phyloP scores from a whole-genome alignment of 2,113 vertebrate species.

The Sterna hirundo region DNA sequence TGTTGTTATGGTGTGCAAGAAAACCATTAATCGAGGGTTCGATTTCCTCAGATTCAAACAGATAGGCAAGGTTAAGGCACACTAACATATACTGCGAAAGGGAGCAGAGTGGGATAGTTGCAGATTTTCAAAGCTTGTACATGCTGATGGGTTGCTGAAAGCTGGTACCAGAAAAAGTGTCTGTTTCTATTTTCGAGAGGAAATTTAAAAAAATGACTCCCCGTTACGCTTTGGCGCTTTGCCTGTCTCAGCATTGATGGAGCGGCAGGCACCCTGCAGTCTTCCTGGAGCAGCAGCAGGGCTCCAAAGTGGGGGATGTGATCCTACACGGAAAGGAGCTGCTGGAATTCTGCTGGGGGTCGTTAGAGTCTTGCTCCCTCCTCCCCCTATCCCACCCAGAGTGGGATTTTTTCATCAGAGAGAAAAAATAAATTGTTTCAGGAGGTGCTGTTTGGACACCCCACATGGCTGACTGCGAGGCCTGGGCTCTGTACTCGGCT shows the following conservation, averaged over 20 bases:
- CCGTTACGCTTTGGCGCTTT: not conserved
- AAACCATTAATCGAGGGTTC: not conserved
- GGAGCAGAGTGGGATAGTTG: not conserved
- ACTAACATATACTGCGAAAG: not conserved
- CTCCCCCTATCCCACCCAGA: not conserved
- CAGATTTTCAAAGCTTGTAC: not conserved
- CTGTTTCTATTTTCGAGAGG: slow-evolving; percentile 37
- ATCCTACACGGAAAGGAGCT: not conserved
- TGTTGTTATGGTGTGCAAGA: not conserved
- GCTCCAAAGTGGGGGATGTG: not conserved
- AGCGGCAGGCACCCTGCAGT: not conserved
- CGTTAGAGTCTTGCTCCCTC: not conserved
- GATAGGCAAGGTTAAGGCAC: not conserved
- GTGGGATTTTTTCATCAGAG: not conserved
- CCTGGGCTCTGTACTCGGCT: not conserved
- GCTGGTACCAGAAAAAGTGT: not conserved
- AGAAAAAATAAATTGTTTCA: not conserved
- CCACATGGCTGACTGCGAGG: not conserved
- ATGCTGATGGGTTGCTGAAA: not conserved
- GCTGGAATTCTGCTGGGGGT: not conserved
- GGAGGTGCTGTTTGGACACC: not conserved
- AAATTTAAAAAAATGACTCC: not conserved
- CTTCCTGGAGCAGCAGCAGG: slow-evolving; percentile 6
- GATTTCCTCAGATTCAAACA: not conserved
- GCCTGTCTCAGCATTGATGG: not conserved